Base-by-base conservation (phyloP, 2,113 vertebrate species). In the Phocoena sinus region DNA sequence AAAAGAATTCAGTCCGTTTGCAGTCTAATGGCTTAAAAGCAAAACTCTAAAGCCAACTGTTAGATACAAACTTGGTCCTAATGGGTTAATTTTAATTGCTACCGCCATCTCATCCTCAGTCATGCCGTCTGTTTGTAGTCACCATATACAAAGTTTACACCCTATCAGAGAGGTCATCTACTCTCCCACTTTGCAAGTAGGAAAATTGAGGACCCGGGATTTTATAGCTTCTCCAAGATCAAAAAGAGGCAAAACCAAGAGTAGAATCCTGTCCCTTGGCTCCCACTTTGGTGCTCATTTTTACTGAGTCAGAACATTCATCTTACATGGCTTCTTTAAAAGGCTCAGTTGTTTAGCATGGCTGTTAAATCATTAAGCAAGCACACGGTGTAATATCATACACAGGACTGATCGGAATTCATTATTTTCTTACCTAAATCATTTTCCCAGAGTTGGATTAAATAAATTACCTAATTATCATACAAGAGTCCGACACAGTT, bases 301-400 rank as follows among this genome's bases (percentile, higher is more conserved):
- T 82, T 44, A 65, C 20, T 95, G 70, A 79, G 8, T 84, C 50
- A 86, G 58, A 86, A 50, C 97, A 98, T 98, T 98, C 98, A 98
- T 56, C 97, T 97, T 98, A 95, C 74, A 89, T 2, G 41, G 23
- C 44, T 98, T 96, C 97, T 96, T 97, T 97, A 93, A 98, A 98
- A 97, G 86, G 53, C 96, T 97, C 95, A 41, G 33, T 96, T 97
- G 96, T 98, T 98, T 95, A 96, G 92, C 83, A 28, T 12, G 10
- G 67, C 97, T 97, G 93, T 96, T 97, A 97, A 96, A 97, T 97
- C 95, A 96, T 98, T 98, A 98, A 98, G 79, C 84, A 97, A 98
- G 85, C 71, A 53, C 85, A 96, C 33, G 79, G 58, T 60, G 95
- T 97, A 91, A 47, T 96, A 97, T 96, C 94, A 91, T 96, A 98